phyloP scores from a whole-genome alignment of 2,888 invertebrate species.

The Dynastes tityus region DNA sequence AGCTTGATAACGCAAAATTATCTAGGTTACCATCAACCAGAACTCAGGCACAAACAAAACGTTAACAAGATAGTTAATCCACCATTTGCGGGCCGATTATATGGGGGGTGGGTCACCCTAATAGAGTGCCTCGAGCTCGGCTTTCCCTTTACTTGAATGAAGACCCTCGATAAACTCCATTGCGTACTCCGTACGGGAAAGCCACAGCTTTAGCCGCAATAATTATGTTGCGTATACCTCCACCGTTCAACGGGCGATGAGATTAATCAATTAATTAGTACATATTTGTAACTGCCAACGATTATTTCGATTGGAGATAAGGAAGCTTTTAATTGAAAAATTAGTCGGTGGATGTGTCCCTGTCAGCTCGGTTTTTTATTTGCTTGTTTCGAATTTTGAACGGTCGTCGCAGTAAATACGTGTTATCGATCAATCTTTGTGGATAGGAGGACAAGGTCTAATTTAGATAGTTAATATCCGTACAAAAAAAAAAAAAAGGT shows the following conservation, averaged over 20 bases:
- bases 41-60: conserved; percentile 56
- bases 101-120: conserved; percentile 53
- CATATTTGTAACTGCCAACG: background rate
- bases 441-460: conserved; percentile 41
- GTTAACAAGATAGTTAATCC: conserved; percentile 59
- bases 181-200: background rate
- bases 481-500: conserved; percentile 10
- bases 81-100: conserved; percentile 52
- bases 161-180: background rate
- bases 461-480: conserved; percentile 31
- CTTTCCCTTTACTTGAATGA: conserved; percentile 2
- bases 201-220: background rate
- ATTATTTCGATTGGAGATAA: conserved; percentile 24
- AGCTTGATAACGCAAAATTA: conserved; percentile 6
- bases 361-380: conserved; percentile 33
- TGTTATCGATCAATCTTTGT: conserved; percentile 43
- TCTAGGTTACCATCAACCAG: conserved; percentile 21
- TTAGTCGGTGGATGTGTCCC: conserved; percentile 31
- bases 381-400: conserved; percentile 10
- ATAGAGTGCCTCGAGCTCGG: conserved; percentile 49
- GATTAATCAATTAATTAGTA: conserved; percentile 34
- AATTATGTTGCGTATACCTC: conserved; percentile 20
- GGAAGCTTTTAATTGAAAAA: conserved; percentile 14
- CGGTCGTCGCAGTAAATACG: conserved; percentile 23
- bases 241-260: background rate